Base-by-base conservation (phyloP, 1,140 invertebrate species). In the Coenobita brevimanus region DNA sequence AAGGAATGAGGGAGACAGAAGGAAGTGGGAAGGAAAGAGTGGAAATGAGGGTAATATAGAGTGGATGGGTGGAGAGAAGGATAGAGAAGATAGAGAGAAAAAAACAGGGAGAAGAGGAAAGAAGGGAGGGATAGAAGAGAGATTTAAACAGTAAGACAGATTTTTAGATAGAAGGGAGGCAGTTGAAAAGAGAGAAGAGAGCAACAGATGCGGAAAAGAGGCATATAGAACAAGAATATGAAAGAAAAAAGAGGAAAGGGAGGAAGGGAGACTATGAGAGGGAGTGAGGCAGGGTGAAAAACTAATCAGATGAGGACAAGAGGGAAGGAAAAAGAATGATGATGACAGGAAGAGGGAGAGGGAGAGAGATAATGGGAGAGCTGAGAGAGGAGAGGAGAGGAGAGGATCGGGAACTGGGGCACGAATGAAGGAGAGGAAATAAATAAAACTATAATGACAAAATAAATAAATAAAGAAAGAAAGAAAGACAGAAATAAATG, bases 211-310 rank as follows among this genome's bases (percentile, higher is more conserved):
- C 10, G n/a, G n/a, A 57, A n/a, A 57, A 57, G 54, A 57, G 54
- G 54, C 13, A 57, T 10, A 57, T 13, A n/a, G n/a, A 57, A 13
- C 13, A 10, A 13, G n/a, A n/a, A 57, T 13, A n/a, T 10, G n/a
- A 57, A n/a, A 57, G 54, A n/a, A 57, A n/a, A n/a, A 57, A n/a
- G 54, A 57, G n/a, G 54, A 57, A n/a, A n/a, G n/a, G n/a, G 54
- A n/a, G n/a, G n/a, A n/a, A n/a, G n/a, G n/a, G n/a, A n/a, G n/a
- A n/a, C n/a, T n/a, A n/a, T n/a, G n/a, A n/a, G n/a, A n/a, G n/a
- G n/a, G n/a, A n/a, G n/a, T n/a, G n/a, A n/a, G n/a, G n/a, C n/a
- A n/a, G n/a, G n/a, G n/a, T n/a, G n/a, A n/a, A n/a, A n/a, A n/a
- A n/a, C n/a, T n/a, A n/a, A n/a, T n/a, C 54, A 10, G n/a, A n/a